phyloP scores from a whole-genome alignment of 2,113 vertebrate genomes.

The Nycticebus coucang region DNA sequence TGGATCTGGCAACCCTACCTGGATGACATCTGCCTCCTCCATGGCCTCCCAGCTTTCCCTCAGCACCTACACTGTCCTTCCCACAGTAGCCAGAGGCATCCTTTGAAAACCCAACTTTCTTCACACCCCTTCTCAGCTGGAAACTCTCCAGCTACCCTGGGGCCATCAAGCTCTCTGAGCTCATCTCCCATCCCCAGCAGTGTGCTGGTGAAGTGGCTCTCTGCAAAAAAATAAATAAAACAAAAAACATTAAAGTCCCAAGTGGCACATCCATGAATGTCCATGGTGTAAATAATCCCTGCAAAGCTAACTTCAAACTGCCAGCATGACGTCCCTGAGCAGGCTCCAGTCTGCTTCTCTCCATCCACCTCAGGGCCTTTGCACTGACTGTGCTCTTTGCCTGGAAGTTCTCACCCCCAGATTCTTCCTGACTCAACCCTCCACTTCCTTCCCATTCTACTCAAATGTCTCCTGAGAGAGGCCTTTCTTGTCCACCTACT shows the following conservation, averaged over 20 bases:
- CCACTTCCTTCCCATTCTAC: background rate
- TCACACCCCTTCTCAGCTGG: background rate
- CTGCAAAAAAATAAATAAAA: background rate
- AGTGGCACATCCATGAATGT: background rate
- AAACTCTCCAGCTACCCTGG: background rate
- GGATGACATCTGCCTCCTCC: background rate
- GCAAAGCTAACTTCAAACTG: background rate
- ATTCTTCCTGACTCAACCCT: background rate
- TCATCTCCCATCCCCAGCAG: background rate
- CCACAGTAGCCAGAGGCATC: background rate
- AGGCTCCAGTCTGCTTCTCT: background rate
- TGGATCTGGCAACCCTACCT: background rate
- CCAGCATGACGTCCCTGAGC: background rate
- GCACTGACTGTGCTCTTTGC: background rate
- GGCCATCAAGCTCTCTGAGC: background rate
- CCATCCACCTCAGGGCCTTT: background rate
- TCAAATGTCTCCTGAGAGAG: background rate
- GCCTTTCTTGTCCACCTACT: background rate
- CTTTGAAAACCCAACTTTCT: background rate
- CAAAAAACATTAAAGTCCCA: background rate
- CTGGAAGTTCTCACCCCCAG: background rate
- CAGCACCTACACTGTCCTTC: background rate
- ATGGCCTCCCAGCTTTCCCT: background rate
- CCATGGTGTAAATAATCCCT: background rate
- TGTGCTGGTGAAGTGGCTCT: background rate